Percentiles rank a stretch among this genome's conserved stretches.
phyloP scores from a whole-genome alignment of 2,888 invertebrate species.

The Tinea trinotella region DNA sequence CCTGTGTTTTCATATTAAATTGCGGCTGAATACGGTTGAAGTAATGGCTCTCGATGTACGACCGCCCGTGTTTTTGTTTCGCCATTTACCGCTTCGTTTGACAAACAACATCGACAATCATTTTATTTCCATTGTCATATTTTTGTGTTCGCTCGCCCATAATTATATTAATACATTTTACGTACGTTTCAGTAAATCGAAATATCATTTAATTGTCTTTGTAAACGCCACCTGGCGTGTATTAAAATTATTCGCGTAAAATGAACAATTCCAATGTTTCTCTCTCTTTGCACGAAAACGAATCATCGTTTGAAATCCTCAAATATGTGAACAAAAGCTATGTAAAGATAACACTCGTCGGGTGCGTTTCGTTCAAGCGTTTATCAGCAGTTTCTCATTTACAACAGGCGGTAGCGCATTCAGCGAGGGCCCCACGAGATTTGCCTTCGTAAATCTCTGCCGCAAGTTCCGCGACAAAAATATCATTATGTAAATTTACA shows the following conservation, averaged over 20 bases:
- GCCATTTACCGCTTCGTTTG: constrained; percentile 19
- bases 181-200: constrained; percentile 11
- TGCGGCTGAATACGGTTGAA: constrained; percentile 9
- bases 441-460: constrained; percentile 47
- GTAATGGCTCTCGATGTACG: not conserved
- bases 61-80: constrained; percentile 11
- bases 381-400: constrained; percentile 22
- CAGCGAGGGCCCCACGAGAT: constrained; percentile 31
- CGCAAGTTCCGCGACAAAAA: constrained; percentile 62
- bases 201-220: constrained; percentile 3
- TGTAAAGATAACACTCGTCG: constrained; percentile 1
- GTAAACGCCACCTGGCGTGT: constrained; percentile 4
- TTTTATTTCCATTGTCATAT: constrained; percentile 20
- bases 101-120: constrained; percentile 20
- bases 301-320: not conserved
- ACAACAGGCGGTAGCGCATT: constrained; percentile 9
- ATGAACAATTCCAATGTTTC: not conserved
- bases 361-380: constrained; percentile 15
- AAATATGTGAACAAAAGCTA: constrained; percentile 8
- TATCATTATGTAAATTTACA: constrained; percentile 67
- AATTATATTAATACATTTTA: constrained; percentile 10
- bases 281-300: not conserved
- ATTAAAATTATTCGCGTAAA: not conserved
- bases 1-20: constrained; percentile 6
- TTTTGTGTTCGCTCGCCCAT: constrained; percentile 12